Evolutionary conservation across 2,113 vertebrate genomes (phyloP).

Genomic region (Sinocyclocheilus rhinocerous): DNA sequence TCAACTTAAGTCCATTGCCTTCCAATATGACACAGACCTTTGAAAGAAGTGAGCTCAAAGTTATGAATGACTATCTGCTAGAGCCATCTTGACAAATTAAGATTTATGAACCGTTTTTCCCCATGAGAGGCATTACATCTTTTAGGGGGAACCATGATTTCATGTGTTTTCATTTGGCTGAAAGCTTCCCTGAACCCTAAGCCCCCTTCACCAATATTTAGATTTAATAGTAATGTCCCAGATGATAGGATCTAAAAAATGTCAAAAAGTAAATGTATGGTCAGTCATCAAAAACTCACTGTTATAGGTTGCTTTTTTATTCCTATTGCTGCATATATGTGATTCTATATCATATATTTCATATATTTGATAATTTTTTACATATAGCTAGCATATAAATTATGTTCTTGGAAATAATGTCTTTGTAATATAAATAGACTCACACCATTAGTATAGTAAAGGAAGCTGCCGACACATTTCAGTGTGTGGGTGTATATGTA

Average conservation of each 20-base stretch:
- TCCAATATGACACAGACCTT: neutral
- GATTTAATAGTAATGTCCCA: conserved; percentile 49
- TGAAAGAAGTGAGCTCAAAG: conserved; percentile 24
- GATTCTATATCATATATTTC: neutral
- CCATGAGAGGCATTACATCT: conserved; percentile 42
- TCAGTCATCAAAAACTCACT: conserved; percentile 21
- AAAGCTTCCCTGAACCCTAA: conserved; percentile 24
- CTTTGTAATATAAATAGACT: conserved; percentile 2
- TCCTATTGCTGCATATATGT: neutral
- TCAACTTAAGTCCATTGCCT: neutral
- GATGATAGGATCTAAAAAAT: conserved; percentile 34
- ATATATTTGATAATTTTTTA: neutral
- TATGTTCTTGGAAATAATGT: neutral
- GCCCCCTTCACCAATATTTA: conserved; percentile 30
- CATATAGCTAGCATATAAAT: neutral
- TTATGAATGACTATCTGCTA: conserved; percentile 44
- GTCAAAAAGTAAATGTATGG: conserved; percentile 42
- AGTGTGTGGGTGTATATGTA: conserved; percentile 2
- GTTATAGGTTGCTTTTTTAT: neutral
- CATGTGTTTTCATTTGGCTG: conserved; percentile 49
- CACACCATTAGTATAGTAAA: neutral
- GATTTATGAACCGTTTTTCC: conserved; percentile 53
- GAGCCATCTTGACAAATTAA: conserved; percentile 29
- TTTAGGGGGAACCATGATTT: conserved; percentile 36
- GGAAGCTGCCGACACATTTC: neutral